A percentile compares a stretch with the other conserved stretches of the same genome.
These are phyloP conservation scores for Hirundichthys speculiger DNA, from an alignment of 2,113 vertebrate genomes.

Conservation along the genomic window DNA sequence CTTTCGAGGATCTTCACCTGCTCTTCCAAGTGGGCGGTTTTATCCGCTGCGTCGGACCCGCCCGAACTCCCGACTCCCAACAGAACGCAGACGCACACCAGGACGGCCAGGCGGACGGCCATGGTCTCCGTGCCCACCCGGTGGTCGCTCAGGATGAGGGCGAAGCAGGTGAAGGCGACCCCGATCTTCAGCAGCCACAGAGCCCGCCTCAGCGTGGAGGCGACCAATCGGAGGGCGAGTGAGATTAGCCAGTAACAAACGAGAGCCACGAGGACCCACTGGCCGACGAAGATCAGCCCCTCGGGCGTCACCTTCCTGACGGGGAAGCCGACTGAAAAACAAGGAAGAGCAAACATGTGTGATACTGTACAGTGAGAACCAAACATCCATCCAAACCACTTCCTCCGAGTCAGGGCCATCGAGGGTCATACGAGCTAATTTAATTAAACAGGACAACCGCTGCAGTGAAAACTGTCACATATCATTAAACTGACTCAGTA, in stretches of 20 bases:
- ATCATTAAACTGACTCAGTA: too few species aligned
- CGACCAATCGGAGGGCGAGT: constrained; percentile 53
- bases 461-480: too few species aligned
- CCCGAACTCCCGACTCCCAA: constrained; percentile 52
- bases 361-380: neutral
- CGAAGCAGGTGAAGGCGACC: constrained; percentile 55
- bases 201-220: constrained; percentile 53
- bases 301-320: constrained; percentile 58
- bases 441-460: too few species aligned
- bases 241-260: constrained; percentile 75
- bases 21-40: constrained; percentile 54
- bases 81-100: constrained; percentile 65
- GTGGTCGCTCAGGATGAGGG: constrained; percentile 68
- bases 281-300: constrained; percentile 64
- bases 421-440: too few species aligned
- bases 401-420: too few species aligned
- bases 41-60: neutral
- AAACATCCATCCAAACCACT: too few species aligned
- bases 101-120: constrained; percentile 57
- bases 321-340: constrained; percentile 43
- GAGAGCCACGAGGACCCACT: constrained; percentile 70
- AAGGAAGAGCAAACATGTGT: neutral
- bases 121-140: constrained; percentile 59
- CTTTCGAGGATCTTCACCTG: constrained; percentile 70
- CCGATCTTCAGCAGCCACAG: constrained; percentile 73